phyloP scores from a whole-genome alignment of 2,797 vertebrate genomes.

The Melanotaenia boesemani region DNA sequence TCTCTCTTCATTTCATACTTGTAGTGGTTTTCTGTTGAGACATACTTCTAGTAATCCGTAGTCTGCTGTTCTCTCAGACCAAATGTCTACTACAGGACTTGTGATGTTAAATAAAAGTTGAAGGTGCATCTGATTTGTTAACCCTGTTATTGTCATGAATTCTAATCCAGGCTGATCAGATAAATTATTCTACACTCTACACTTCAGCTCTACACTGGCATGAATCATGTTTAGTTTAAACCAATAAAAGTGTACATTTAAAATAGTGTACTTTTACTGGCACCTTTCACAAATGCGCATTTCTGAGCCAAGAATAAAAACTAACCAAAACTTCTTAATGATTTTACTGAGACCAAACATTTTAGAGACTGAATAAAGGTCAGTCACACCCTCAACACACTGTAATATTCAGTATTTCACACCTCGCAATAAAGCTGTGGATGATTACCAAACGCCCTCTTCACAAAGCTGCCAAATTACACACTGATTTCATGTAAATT shows the following conservation, averaged over 20 bases:
- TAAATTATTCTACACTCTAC: slow-evolving; percentile 43
- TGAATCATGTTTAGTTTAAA: neutral
- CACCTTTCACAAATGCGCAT: neutral
- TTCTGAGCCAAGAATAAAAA: neutral
- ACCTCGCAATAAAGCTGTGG: slow-evolving; percentile 50
- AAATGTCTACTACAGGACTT: slow-evolving; percentile 80
- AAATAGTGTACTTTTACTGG: neutral
- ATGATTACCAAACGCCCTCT: neutral
- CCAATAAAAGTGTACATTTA: neutral
- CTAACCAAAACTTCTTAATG: neutral
- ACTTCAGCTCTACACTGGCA: slow-evolving; percentile 9
- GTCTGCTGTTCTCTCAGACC: slow-evolving; percentile 78
- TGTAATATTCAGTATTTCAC: slow-evolving; percentile 11
- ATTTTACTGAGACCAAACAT: neutral
- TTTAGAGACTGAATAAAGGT: slow-evolving; percentile 17
- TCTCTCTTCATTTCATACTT: slow-evolving; percentile 75
- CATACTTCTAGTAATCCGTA: slow-evolving; percentile 72
- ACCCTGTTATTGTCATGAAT: slow-evolving; percentile 71
- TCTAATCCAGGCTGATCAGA: slow-evolving; percentile 42
- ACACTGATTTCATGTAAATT: neutral
- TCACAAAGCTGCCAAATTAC: neutral
- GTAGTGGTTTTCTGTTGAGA: slow-evolving; percentile 79
- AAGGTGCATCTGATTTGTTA: slow-evolving; percentile 78
- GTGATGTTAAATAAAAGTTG: slow-evolving; percentile 84
- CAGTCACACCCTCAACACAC: slow-evolving; percentile 6